These are phyloP conservation scores for Mohoua ochrocephala DNA, from an alignment of 2,113 vertebrate species.

Conservation along the genomic window DNA sequence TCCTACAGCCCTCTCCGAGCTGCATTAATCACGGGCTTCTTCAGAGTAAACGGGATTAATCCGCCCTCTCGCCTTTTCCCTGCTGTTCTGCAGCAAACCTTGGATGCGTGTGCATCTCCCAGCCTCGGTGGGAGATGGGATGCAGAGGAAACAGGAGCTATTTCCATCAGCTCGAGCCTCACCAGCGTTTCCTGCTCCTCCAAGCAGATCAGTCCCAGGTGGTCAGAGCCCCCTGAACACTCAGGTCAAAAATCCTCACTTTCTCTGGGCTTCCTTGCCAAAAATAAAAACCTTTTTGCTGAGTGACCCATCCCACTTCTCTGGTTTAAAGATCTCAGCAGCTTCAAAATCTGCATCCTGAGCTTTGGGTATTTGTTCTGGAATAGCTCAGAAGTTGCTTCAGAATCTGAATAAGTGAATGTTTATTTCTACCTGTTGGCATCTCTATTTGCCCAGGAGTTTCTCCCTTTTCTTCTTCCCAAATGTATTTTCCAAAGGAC, in stretches of 20 bases:
- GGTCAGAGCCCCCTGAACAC: not conserved
- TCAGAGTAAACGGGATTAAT: not conserved
- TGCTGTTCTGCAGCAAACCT: not conserved
- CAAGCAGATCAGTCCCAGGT: not conserved
- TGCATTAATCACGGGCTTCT: constrained; percentile 3
- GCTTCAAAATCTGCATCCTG: not conserved
- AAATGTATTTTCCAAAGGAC: not conserved
- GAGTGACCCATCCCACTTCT: not conserved
- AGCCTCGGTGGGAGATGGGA: not conserved
- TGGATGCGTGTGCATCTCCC: not conserved
- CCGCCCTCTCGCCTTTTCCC: not conserved
- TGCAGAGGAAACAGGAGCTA: constrained; percentile 30
- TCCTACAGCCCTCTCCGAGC: constrained; percentile 12
- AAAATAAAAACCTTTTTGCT: not conserved
- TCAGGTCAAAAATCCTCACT: not conserved
- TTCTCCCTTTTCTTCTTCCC: not conserved
- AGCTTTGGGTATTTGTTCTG: not conserved
- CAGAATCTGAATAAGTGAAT: not conserved
- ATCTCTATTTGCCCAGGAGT: not conserved
- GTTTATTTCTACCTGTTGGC: not conserved
- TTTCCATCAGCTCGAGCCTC: not conserved
- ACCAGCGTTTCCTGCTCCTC: constrained; percentile 10
- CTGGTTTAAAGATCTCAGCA: not conserved
- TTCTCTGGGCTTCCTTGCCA: not conserved
- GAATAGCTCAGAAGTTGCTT: not conserved